Evolutionary conservation across 2,888 invertebrate genomes (phyloP).

Genomic region (Perithous albicinctus): DNA sequence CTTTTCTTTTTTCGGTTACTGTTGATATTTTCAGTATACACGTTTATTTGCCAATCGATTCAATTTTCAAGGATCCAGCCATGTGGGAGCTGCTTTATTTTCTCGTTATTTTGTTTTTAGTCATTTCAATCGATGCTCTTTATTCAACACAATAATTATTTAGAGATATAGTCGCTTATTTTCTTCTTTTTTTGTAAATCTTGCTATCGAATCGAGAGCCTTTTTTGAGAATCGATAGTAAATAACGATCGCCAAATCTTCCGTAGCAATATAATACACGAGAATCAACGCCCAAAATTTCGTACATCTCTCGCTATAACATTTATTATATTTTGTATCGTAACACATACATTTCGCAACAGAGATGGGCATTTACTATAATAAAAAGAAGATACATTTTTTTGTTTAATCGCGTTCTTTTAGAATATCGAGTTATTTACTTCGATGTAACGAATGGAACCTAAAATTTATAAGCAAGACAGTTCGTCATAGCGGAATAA

Average conservation of each 20-base stretch:
- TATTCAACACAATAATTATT: constrained; percentile 31
- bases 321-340: constrained; percentile 54
- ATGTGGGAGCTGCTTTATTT: constrained; percentile 4
- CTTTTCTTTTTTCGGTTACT: constrained; percentile 4
- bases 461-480: background rate
- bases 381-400: background rate
- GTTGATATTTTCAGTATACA: background rate
- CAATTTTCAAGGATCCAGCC: constrained; percentile 23
- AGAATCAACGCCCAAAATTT: constrained; percentile 2
- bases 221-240: background rate
- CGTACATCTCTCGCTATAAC: constrained; percentile 31
- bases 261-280: background rate
- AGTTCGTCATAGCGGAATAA: too few relatives aligned
- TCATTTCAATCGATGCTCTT: background rate
- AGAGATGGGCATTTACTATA: constrained; percentile 1
- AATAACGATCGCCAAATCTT: background rate
- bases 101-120: constrained; percentile 3
- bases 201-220: constrained; percentile 10
- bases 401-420: background rate
- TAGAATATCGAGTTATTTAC: too few relatives aligned
- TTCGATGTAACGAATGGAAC: too few relatives aligned
- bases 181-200: constrained; percentile 29
- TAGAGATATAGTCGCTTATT: constrained; percentile 15
- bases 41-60: background rate
- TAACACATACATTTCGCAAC: constrained; percentile 40